Conservation (phyloP, 2,797 vertebrate species). For the Enteromius treurensis region DNA sequence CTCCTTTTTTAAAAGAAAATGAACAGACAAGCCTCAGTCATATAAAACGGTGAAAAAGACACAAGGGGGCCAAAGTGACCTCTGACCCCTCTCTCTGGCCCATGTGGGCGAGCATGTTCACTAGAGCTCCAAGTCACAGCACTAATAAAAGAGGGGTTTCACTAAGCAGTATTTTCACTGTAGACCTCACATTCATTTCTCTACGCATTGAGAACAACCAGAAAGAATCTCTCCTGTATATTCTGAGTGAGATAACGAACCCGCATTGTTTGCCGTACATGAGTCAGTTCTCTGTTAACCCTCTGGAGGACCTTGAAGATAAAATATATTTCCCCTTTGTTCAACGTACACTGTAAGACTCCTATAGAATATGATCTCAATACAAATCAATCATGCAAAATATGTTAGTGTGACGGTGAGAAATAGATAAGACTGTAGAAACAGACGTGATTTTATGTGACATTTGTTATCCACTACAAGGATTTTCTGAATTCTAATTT, state of each 20-base stretch:
- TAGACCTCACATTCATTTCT: neutral
- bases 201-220: neutral
- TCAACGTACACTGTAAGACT: constrained; percentile 26
- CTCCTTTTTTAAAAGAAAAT: constrained; percentile 63
- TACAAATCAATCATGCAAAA: constrained; percentile 21
- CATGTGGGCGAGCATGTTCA: constrained; percentile 67
- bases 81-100: constrained; percentile 54
- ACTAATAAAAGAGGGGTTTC: constrained; percentile 48
- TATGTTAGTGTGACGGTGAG: neutral
- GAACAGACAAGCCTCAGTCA: constrained; percentile 67
- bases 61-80: constrained; percentile 56
- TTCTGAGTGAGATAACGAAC: constrained; percentile 53
- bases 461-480: constrained; percentile 74
- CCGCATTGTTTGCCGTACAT: constrained; percentile 57
- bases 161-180: neutral
- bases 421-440: neutral
- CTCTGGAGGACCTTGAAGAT: constrained; percentile 65
- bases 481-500: constrained; percentile 49
- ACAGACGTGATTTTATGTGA: constrained; percentile 1
- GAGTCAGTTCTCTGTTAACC: constrained; percentile 66
- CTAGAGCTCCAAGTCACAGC: constrained; percentile 67
- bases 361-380: constrained; percentile 20
- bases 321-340: constrained; percentile 10
- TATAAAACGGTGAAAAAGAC: constrained; percentile 59
- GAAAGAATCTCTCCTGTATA: neutral